A percentile compares a stretch with the other conserved stretches of the same genome.
Evolutionary conservation across 2,797 vertebrate genomes (phyloP).

Genomic region (Tolypeutes matacus): DNA sequence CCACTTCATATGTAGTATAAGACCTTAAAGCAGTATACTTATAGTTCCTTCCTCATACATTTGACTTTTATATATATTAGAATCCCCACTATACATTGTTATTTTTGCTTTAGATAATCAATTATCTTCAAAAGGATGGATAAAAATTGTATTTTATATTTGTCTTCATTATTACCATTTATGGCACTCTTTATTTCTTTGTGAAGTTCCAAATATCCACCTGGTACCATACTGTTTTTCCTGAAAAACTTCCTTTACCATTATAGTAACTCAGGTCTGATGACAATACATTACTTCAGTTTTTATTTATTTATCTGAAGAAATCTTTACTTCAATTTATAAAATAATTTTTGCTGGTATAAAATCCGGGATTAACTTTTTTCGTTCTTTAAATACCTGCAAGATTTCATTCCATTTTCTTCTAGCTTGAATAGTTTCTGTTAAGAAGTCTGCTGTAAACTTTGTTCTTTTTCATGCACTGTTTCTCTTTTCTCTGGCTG

Average conservation of each 20-base stretch:
- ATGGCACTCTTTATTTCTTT: background rate
- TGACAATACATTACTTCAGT: background rate
- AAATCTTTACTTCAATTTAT: background rate
- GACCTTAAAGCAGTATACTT: background rate
- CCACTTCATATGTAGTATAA: too few relatives aligned
- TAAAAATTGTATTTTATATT: background rate
- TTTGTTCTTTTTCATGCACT: background rate
- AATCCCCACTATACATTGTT: background rate
- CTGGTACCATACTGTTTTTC: background rate
- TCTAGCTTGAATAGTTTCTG: background rate
- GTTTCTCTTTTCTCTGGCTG: background rate
- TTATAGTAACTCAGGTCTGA: background rate
- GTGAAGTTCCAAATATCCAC: background rate
- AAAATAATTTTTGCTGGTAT: background rate
- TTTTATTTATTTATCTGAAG: background rate
- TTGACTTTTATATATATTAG: background rate
- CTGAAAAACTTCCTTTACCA: background rate
- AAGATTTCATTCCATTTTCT: background rate
- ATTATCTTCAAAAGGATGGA: background rate
- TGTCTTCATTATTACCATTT: background rate
- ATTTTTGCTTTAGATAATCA: background rate
- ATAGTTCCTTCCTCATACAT: background rate
- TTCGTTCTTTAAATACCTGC: background rate
- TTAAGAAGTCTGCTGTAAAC: background rate
- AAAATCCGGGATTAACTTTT: background rate